These are phyloP conservation scores for Pygocentrus nattereri DNA, from an alignment of 2,797 vertebrate genomes.

Conservation along the genomic window DNA sequence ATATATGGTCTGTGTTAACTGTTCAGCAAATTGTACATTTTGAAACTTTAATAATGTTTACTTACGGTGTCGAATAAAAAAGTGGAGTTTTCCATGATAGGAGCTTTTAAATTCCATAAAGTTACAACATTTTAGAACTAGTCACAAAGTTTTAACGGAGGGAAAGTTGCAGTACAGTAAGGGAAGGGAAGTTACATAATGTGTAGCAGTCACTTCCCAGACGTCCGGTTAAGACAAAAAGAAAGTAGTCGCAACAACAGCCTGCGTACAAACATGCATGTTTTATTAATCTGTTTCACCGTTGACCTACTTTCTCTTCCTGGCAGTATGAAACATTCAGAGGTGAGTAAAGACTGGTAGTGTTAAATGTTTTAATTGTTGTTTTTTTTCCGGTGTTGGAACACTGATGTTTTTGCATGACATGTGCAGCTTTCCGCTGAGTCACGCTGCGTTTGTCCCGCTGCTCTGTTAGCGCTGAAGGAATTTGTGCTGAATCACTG, in stretches of 20 bases:
- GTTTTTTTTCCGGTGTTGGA: not conserved
- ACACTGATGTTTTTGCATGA: not conserved
- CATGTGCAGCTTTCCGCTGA: not conserved
- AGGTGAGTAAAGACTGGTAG: not conserved
- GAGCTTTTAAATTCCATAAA: too few species aligned
- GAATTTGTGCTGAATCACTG: not conserved
- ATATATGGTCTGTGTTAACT: too few species aligned
- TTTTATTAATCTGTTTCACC: not conserved
- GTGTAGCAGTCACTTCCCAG: not conserved
- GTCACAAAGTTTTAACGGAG: not conserved
- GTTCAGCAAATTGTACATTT: too few species aligned
- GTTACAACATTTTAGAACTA: too few species aligned
- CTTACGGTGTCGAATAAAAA: too few species aligned
- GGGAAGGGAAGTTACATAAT: not conserved
- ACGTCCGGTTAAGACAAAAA: not conserved
- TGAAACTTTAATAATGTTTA: too few species aligned
- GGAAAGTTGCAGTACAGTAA: too few species aligned
- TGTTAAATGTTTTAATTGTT: not conserved
- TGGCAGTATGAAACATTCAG: slow-evolving; percentile 4
- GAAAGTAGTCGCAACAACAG: not conserved
- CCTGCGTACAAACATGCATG: not conserved
- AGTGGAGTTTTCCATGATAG: too few species aligned
- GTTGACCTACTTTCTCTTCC: slow-evolving; percentile 1
- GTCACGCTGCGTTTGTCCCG: not conserved
- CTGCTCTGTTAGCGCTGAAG: not conserved